Evolutionary conservation across 2,888 invertebrate species (phyloP), one percentile per base, ranked within the genome.

Genomic region (Ophion ventricosus): DNA sequence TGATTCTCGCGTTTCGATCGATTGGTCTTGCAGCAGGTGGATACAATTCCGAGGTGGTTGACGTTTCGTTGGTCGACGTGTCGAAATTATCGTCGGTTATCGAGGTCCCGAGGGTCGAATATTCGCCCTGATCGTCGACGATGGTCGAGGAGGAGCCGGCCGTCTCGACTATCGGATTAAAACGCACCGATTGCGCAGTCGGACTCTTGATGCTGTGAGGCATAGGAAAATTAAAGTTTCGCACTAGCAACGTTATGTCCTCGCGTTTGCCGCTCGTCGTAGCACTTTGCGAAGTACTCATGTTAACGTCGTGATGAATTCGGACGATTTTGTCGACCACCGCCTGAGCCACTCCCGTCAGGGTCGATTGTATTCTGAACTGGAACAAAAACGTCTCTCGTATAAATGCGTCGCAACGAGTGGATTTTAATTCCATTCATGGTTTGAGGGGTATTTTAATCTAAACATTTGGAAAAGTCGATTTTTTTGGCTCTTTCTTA

Each of bases 181-280:
- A 96, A 63, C 95, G 93, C 0, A 96, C 95, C 0, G 94, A 94
- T 2, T 93, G 93, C 11, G 93, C 93, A 1, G 94, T 94, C n/a
- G 95, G 95, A 0, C 94, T 94, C 43, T 94, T 94, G 0, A 95
- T 93, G 0, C 95, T 95, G 86, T 96, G 95, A 0, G 97, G 96
- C 25, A 97, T 93, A 0, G 96, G 95, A 90, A 96, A 97, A 90
- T 97, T 97, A 89, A 98, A 98, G 92, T 98, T 98, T 63, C 98
- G 94, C 76, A 98, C 96, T 0, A 98, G 92, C 25, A 98, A 94
- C 0, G 98, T 97, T 91, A 98, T 97, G 89, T 98, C 98, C 20
- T 97, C 97, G 54, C 97, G 95, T 61, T 96, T 96, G 88, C 95
- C 94, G 0, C 94, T 95, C 0, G 94, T 92, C 83, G 87, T 83